Percentiles rank a stretch among this genome's conserved stretches.
These are phyloP conservation scores for Alauda arvensis DNA, from an alignment of 2,797 vertebrate genomes.

Conservation along the genomic window DNA sequence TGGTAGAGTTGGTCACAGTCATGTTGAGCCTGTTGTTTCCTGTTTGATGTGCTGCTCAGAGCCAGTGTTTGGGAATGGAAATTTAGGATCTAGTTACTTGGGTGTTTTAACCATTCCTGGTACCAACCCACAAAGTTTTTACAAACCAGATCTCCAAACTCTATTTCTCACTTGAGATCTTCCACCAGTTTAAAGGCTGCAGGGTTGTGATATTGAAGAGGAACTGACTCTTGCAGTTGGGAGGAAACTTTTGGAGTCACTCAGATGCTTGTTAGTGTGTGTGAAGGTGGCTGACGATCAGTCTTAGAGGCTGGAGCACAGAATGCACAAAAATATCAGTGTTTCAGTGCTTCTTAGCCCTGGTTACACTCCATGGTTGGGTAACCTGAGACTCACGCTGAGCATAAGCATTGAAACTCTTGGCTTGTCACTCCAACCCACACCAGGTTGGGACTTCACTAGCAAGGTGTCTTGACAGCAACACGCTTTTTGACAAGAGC, in stretches of 20 bases:
- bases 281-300: not conserved
- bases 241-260: not conserved
- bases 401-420: no score
- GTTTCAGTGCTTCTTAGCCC: not conserved
- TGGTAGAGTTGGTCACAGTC: not conserved
- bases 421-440: not conserved
- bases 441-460: fast-evolving
- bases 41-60: not conserved
- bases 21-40: not conserved
- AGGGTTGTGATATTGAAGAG: not conserved
- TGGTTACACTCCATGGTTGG: not conserved
- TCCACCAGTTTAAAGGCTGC: not conserved
- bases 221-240: not conserved
- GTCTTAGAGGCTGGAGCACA: not conserved
- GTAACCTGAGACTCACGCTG: fast-evolving
- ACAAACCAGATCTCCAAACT: not conserved
- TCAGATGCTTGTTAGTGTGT: not conserved
- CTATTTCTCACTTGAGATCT: not conserved
- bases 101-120: not conserved
- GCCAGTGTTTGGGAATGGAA: not conserved
- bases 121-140: not conserved
- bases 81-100: not conserved
- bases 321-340: not conserved
- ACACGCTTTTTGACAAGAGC: not conserved
- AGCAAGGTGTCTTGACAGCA: not conserved